These are phyloP conservation scores for Adineta ricciae DNA, from an alignment of 2,888 invertebrate species.

Conservation along the genomic window DNA sequence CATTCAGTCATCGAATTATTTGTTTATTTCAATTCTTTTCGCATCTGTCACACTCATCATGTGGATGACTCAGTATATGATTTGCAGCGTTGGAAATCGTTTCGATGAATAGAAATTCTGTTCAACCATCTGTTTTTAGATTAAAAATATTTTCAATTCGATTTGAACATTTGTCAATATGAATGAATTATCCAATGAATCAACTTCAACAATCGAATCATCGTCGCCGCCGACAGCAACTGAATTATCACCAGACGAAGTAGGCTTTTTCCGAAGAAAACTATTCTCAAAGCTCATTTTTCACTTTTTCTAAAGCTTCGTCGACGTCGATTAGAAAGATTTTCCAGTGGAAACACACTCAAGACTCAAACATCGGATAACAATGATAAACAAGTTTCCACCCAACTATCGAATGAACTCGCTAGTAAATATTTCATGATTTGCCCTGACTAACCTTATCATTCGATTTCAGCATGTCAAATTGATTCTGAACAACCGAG, in stretches of 20 bases:
- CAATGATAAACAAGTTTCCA: constrained; percentile 8
- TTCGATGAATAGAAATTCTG: too few relatives aligned
- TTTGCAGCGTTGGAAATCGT: too few relatives aligned
- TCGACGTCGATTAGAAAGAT: not conserved
- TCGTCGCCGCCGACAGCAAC: not conserved
- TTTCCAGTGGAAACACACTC: not conserved
- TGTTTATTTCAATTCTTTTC: too few relatives aligned
- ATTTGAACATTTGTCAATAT: not conserved
- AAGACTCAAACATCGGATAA: not conserved
- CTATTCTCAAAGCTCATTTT: not conserved
- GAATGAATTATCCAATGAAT: not conserved
- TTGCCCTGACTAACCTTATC: too few relatives aligned
- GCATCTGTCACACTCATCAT: too few relatives aligned
- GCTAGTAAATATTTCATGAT: not conserved
- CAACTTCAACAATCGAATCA: not conserved
- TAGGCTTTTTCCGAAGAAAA: not conserved
- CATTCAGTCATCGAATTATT: too few relatives aligned
- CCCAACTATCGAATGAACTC: constrained; percentile 4
- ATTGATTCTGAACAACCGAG: not conserved
- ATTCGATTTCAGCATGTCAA: not conserved
- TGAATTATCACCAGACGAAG: not conserved
- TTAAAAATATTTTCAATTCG: too few relatives aligned
- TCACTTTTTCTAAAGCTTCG: not conserved
- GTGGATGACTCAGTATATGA: too few relatives aligned
- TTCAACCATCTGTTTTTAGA: too few relatives aligned